A percentile compares a stretch with the other conserved stretches of the same genome.
phyloP scores from a whole-genome alignment of 2,888 invertebrate genomes.

The Plutella xylostella region DNA sequence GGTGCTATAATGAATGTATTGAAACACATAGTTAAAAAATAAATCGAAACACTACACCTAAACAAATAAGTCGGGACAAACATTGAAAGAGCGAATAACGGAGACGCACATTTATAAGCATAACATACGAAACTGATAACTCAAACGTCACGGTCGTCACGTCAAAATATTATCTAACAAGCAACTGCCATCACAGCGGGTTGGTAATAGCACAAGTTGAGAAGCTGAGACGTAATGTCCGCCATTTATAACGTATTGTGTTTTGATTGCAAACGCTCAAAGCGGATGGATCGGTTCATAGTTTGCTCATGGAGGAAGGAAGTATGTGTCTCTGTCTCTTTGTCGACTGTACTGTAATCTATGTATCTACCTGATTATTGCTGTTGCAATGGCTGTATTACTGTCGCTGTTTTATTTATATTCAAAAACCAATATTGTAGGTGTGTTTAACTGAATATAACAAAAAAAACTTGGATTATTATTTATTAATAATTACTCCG shows the following conservation, averaged over 20 bases:
- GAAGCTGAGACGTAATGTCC: conserved; percentile 43
- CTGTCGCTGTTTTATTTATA: too few relatives aligned
- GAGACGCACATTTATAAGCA: too few relatives aligned
- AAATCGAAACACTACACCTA: background rate
- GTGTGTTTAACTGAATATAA: too few relatives aligned
- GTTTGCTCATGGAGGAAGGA: background rate
- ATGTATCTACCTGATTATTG: too few relatives aligned
- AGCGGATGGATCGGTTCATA: conserved; percentile 2
- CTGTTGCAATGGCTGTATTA: too few relatives aligned
- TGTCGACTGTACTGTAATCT: too few relatives aligned
- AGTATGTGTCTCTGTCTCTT: too few relatives aligned
- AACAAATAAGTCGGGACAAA: background rate
- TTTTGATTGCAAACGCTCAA: conserved; percentile 44
- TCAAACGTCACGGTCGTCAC: background rate
- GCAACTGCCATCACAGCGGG: conserved; percentile 39
- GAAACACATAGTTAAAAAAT: background rate
- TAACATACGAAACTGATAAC: background rate
- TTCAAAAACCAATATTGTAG: too few relatives aligned
- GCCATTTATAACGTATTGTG: conserved; percentile 66
- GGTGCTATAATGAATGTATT: background rate
- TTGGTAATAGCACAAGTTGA: conserved; percentile 45
- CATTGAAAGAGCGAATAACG: background rate
- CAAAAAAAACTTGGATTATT: too few relatives aligned
- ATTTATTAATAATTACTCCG: too few relatives aligned
- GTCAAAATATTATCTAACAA: background rate